These are phyloP conservation scores for Kryptolebias marmoratus DNA, from an alignment of 2,113 vertebrate species.

Conservation along the genomic window DNA sequence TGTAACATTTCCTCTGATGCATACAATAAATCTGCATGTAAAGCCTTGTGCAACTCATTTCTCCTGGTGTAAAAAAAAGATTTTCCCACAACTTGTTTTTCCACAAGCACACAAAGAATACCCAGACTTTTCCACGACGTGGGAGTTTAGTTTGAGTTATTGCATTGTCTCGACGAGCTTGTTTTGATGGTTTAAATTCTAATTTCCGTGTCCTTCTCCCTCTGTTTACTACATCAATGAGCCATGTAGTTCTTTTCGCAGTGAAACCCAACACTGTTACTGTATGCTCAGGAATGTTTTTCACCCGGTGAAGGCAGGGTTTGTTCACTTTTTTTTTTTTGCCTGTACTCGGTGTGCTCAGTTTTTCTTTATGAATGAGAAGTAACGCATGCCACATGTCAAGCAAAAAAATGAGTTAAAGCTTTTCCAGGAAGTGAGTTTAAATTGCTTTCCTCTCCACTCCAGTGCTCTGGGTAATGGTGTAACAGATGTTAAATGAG, in stretches of 20 bases:
- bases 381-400: conserved; percentile 63
- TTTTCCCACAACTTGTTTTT: conserved; percentile 34
- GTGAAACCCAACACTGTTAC: conserved; percentile 70
- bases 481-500: conserved; percentile 46
- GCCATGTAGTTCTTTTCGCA: conserved; percentile 45
- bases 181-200: conserved; percentile 59
- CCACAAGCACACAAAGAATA: conserved; percentile 25
- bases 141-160: conserved; percentile 28
- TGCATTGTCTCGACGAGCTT: conserved; percentile 62
- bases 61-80: conserved; percentile 6
- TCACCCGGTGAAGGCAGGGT: conserved; percentile 43
- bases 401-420: conserved; percentile 23
- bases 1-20: not conserved
- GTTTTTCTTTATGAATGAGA: conserved; percentile 67
- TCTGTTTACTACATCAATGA: conserved; percentile 66
- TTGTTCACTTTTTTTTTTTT: conserved; percentile 43
- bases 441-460: conserved; percentile 15
- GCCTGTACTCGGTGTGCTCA: conserved; percentile 49
- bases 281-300: conserved; percentile 73
- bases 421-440: conserved; percentile 54
- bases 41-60: conserved; percentile 21
- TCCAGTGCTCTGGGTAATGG: conserved; percentile 26
- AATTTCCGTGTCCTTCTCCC: conserved; percentile 46
- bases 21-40: conserved; percentile 20
- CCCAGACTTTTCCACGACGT: conserved; percentile 28